Conservation (phyloP, 2,888 invertebrate species). For the Platerodrilus igneus region DNA sequence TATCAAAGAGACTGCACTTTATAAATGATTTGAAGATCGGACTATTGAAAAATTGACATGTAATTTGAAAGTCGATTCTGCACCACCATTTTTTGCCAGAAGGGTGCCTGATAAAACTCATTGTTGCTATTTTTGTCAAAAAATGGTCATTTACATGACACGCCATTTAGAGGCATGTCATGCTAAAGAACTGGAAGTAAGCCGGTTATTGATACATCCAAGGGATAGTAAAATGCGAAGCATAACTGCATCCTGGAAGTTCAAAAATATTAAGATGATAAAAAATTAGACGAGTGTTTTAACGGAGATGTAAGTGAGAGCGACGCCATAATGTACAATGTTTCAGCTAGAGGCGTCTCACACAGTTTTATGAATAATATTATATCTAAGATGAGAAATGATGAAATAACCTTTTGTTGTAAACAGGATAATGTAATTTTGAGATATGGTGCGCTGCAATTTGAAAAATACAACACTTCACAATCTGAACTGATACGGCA, state of each 20-base stretch:
- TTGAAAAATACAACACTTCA: too few species aligned
- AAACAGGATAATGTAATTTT: slow-evolving; percentile 12
- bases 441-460: slow-evolving; percentile 10
- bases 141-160: slow-evolving; percentile 5
- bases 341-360: neutral
- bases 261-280: too few species aligned
- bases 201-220: slow-evolving; percentile 2
- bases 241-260: neutral
- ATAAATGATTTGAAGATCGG: too few species aligned
- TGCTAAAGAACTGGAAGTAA: slow-evolving; percentile 7
- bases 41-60: too few species aligned
- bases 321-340: neutral
- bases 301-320: neutral
- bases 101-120: too few species aligned
- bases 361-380: slow-evolving; percentile 1
- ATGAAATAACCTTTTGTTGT: slow-evolving; percentile 1
- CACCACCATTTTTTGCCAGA: too few species aligned
- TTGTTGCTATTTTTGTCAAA: slow-evolving; percentile 7
- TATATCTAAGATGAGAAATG: slow-evolving; percentile 2
- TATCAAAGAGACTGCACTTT: too few species aligned
- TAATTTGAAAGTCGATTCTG: too few species aligned
- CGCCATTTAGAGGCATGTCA: slow-evolving; percentile 12
- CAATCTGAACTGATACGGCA: too few species aligned
- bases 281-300: neutral
- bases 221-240: slow-evolving; percentile 1